Conservation (phyloP, 1,140 invertebrate genomes). For the Microplitis mediator region DNA sequence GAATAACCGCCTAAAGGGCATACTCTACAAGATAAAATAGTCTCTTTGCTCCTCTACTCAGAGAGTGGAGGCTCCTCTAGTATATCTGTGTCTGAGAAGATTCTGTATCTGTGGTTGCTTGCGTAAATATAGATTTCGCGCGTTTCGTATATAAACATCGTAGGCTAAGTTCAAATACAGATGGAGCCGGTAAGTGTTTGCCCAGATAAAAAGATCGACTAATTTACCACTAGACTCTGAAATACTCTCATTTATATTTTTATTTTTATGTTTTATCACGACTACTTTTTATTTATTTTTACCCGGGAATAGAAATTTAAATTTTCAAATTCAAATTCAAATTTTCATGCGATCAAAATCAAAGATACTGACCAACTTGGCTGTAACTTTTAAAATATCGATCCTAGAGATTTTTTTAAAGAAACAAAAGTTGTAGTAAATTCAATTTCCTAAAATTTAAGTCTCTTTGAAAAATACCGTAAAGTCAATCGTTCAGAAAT, state of each 20-base stretch:
- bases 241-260: neutral
- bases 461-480: no score
- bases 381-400: no score
- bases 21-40: neutral
- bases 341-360: no score
- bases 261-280: neutral
- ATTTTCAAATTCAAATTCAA: no score
- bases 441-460: no score
- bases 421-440: no score
- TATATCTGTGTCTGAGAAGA: slow-evolving; percentile 14
- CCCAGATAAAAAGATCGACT: slow-evolving; percentile 58
- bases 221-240: slow-evolving; percentile 52
- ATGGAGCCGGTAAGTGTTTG: slow-evolving; percentile 58
- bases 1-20: no score
- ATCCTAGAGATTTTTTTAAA: no score
- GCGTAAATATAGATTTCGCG: slow-evolving; percentile 62
- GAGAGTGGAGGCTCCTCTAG: neutral
- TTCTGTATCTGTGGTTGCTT: slow-evolving; percentile 41
- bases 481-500: no score
- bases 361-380: no score
- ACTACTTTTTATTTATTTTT: no score
- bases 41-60: neutral
- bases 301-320: no score
- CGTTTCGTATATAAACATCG: slow-evolving; percentile 56
- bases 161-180: slow-evolving; percentile 57